Percentiles rank a stretch among this genome's conserved stretches.
These are phyloP conservation scores for Caenorhabditis brenneri DNA, from an alignment of 1,140 invertebrate genomes.

Conservation along the genomic window DNA sequence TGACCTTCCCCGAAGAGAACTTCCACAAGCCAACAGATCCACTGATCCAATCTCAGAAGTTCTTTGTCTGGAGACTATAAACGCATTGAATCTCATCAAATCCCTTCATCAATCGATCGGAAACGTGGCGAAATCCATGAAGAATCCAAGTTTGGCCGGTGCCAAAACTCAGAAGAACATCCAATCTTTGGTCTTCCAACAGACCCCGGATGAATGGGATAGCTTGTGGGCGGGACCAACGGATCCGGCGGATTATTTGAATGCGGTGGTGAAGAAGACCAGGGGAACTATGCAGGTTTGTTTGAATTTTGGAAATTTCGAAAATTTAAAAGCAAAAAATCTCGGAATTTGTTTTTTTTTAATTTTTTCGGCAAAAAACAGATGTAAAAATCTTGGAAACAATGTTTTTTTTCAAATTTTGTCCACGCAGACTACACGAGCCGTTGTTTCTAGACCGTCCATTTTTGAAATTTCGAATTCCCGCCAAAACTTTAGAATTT, in stretches of 20 bases:
- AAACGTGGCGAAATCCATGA: background rate
- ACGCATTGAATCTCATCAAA: background rate
- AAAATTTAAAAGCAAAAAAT: no score
- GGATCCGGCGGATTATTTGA: constrained; percentile 79
- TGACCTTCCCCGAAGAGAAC: constrained; percentile 19
- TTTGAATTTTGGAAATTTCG: background rate
- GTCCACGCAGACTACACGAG: no score
- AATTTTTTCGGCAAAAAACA: no score
- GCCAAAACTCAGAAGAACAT: background rate
- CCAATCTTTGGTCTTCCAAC: constrained; percentile 43
- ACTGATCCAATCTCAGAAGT: constrained; percentile 40
- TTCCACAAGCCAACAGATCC: background rate
- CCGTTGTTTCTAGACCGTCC: no score
- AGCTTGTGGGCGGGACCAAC: constrained; percentile 81
- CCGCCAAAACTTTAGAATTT: no score
- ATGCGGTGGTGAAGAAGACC: constrained; percentile 76
- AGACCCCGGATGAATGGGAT: constrained; percentile 81
- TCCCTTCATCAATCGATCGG: background rate
- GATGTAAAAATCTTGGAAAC: no score
- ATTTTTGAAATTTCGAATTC: no score
- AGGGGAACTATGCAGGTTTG: constrained; percentile 73
- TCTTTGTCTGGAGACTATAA: constrained; percentile 28
- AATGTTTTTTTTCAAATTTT: no score
- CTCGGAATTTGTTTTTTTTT: no score
- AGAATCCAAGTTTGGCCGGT: background rate